These are phyloP conservation scores for Pseudomyrmex flavicornis DNA, from an alignment of 1,140 invertebrate species.

Conservation along the genomic window DNA sequence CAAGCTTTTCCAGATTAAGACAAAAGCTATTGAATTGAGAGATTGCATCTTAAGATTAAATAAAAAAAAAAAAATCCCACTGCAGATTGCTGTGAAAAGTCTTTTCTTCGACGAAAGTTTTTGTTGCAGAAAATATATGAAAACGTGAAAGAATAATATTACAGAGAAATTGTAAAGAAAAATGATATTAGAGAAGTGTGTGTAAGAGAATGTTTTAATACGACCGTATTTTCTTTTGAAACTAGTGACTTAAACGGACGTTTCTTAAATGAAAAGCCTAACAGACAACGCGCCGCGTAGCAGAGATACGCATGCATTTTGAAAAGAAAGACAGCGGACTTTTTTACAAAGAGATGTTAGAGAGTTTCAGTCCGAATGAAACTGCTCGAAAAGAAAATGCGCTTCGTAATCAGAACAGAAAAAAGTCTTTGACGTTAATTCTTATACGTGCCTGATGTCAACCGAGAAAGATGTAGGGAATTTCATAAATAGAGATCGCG, in stretches of 20 bases:
- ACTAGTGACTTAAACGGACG: not conserved
- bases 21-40: too few species aligned
- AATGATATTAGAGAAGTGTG: too few species aligned
- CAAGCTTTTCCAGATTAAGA: not conserved
- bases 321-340: not conserved
- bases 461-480: constrained; percentile 1
- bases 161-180: too few species aligned
- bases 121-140: too few species aligned
- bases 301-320: constrained; percentile 2
- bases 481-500: constrained; percentile 43
- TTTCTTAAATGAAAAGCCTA: constrained; percentile 9
- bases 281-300: not conserved
- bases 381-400: constrained; percentile 12
- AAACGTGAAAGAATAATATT: too few species aligned
- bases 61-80: not conserved
- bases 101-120: too few species aligned
- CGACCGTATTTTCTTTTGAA: not conserved
- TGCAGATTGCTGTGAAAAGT: too few species aligned
- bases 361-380: constrained; percentile 7
- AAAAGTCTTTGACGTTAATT: constrained; percentile 41
- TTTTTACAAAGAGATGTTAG: constrained; percentile 27
- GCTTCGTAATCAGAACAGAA: constrained; percentile 47
- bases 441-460: constrained; percentile 17
- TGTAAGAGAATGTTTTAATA: too few species aligned
- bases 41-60: not conserved